phyloP scores from a whole-genome alignment of 2,888 invertebrate species.

The Rhingia rostrata region DNA sequence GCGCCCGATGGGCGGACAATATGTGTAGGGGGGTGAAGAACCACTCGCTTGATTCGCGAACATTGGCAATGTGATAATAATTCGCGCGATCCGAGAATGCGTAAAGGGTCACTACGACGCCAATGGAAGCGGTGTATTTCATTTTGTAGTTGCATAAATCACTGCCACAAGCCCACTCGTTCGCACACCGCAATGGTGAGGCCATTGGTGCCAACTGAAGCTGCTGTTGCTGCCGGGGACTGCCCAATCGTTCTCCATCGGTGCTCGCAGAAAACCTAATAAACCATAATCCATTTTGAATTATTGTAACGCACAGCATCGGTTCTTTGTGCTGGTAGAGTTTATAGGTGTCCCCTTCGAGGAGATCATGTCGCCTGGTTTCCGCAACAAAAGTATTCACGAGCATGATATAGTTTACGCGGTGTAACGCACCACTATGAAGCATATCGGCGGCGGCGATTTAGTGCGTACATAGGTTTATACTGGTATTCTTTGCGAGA shows the following conservation, averaged over 20 bases:
- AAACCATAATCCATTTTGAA: conserved; percentile 83
- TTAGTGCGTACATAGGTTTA: conserved; percentile 42
- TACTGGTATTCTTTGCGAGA: conserved; percentile 22
- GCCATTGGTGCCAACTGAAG: conserved; percentile 57
- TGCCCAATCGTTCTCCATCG: conserved; percentile 62
- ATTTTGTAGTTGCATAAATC: conserved; percentile 83
- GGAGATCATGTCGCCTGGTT: conserved; percentile 71
- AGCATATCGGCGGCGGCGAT: conserved; percentile 33
- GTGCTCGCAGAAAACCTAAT: conserved; percentile 77
- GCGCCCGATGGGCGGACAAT: conserved; percentile 10
- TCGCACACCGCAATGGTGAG: conserved; percentile 73
- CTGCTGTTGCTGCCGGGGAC: conserved; percentile 44
- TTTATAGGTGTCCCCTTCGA: conserved; percentile 71
- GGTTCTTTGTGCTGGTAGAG: conserved; percentile 67
- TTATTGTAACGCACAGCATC: conserved; percentile 79
- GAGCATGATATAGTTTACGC: conserved; percentile 63
- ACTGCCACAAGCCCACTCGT: conserved; percentile 75
- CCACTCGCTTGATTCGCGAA: conserved; percentile 36
- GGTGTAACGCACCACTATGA: conserved; percentile 27
- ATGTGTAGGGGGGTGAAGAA: conserved; percentile 29
- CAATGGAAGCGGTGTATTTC: conserved; percentile 79
- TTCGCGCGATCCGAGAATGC: conserved; percentile 61
- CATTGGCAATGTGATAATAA: conserved; percentile 70
- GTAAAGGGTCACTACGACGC: conserved; percentile 62
- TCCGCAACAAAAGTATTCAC: conserved; percentile 58